A percentile compares a stretch with the other conserved stretches of the same genome.
Conservation (phyloP, 2,888 invertebrate species). For the Cantharis nigra region DNA sequence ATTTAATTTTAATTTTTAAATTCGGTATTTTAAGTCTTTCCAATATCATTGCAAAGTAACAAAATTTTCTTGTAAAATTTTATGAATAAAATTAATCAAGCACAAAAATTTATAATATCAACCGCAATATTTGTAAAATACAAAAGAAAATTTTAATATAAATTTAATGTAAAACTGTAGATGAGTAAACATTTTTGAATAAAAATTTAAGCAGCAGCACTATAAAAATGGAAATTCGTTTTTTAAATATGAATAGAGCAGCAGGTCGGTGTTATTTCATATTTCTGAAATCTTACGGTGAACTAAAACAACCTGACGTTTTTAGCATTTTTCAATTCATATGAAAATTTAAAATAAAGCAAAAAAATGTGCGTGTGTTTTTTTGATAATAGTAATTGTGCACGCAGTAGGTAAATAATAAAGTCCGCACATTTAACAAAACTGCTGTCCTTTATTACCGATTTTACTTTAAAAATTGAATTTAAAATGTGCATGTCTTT, state of each 20-base stretch:
- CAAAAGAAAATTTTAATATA: conserved; percentile 16
- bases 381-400: conserved; percentile 16
- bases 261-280: background rate
- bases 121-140: background rate
- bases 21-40: no score
- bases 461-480: background rate
- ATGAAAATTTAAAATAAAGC: conserved; percentile 12
- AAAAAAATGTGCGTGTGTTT: conserved; percentile 14
- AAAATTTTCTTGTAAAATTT: no score
- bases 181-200: conserved; percentile 15
- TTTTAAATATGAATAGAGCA: conserved; percentile 26
- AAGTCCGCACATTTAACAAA: conserved; percentile 14
- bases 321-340: conserved; percentile 22
- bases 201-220: conserved; percentile 26
- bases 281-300: background rate
- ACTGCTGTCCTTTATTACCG: conserved; percentile 7
- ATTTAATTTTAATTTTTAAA: no score
- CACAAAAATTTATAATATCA: no score
- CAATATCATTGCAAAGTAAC: no score
- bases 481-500: conserved; percentile 2
- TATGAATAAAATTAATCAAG: background rate
- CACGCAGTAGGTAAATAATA: conserved; percentile 11
- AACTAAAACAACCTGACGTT: conserved; percentile 16
- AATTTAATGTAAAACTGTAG: conserved; percentile 9
- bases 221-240: conserved; percentile 26